Evolutionary conservation across 2,113 vertebrate genomes (phyloP).

Genomic region (Hirundichthys speculiger): DNA sequence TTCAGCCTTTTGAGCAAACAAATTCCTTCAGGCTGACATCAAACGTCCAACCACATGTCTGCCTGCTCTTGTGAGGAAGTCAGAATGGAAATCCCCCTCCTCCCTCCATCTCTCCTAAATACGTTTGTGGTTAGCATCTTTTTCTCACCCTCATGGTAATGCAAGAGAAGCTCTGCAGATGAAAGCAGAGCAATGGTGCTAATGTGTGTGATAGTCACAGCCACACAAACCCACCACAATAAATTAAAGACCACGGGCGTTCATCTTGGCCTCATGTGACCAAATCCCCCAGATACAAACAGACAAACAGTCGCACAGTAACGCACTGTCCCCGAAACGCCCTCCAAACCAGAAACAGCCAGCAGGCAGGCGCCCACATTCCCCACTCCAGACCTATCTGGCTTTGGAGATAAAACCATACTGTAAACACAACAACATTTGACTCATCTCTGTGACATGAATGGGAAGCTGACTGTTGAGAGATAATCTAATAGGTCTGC

Average conservation of each 20-base stretch:
- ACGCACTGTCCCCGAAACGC: conserved; percentile 63
- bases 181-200: conserved; percentile 70
- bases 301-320: conserved; percentile 56
- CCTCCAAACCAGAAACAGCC: conserved; percentile 63
- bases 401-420: conserved; percentile 60
- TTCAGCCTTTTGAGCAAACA: conserved; percentile 58
- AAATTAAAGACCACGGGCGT: conserved; percentile 72
- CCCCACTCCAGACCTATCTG: conserved; percentile 58
- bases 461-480: conserved; percentile 26
- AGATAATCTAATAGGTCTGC: conserved; percentile 9
- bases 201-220: conserved; percentile 70
- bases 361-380: conserved; percentile 53
- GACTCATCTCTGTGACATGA: conserved; percentile 52
- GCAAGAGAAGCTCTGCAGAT: conserved; percentile 65
- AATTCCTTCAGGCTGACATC: conserved; percentile 67
- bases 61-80: conserved; percentile 57
- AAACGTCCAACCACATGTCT: conserved; percentile 68
- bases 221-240: conserved; percentile 65
- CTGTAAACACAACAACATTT: conserved; percentile 63
- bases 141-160: conserved; percentile 50
- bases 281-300: conserved; percentile 57
- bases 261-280: conserved; percentile 63
- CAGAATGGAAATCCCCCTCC: conserved; percentile 62
- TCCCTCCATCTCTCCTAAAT: conserved; percentile 38
- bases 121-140: conserved; percentile 65